Percentiles rank a stretch among this genome's conserved stretches.
Evolutionary conservation across 2,797 vertebrate genomes (phyloP).

Genomic region (Siniperca obscura): DNA sequence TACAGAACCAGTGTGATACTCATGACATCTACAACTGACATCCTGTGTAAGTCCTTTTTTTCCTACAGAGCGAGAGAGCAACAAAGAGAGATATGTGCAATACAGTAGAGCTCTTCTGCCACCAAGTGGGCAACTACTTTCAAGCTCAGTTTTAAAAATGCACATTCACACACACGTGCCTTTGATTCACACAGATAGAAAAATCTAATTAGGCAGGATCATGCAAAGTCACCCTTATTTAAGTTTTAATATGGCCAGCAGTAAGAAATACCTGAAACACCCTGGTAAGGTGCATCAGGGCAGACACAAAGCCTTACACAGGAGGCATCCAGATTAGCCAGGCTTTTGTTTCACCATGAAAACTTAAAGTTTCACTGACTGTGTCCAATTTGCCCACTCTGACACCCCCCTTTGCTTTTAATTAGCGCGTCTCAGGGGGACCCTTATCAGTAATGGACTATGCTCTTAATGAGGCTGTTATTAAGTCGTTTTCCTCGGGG

Average conservation of each 20-base stretch:
- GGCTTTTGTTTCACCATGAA: slow-evolving; percentile 64
- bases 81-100: not conserved
- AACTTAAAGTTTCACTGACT: slow-evolving; percentile 69
- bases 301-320: slow-evolving; percentile 50
- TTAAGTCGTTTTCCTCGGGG: slow-evolving; percentile 78
- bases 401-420: slow-evolving; percentile 75
- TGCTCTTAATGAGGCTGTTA: slow-evolving; percentile 83
- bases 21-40: slow-evolving; percentile 54
- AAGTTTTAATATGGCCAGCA: slow-evolving; percentile 44
- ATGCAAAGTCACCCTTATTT: slow-evolving; percentile 45
- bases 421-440: slow-evolving; percentile 79
- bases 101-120: slow-evolving; percentile 82
- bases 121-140: slow-evolving; percentile 76
- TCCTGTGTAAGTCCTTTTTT: slow-evolving; percentile 13
- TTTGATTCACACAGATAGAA: slow-evolving; percentile 2
- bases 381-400: slow-evolving; percentile 67
- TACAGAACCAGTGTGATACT: slow-evolving; percentile 30
- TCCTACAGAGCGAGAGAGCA: slow-evolving; percentile 13
- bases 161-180: slow-evolving; percentile 15
- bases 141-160: not conserved
- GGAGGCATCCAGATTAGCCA: slow-evolving; percentile 53
- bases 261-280: slow-evolving; percentile 47
- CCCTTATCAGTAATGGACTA: slow-evolving; percentile 80
- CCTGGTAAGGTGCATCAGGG: slow-evolving; percentile 33
- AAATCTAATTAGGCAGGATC: slow-evolving; percentile 59